Evolutionary conservation across 2,797 vertebrate species (phyloP), one percentile per base, ranked within the genome.

Genomic region (Selene dorsalis): DNA sequence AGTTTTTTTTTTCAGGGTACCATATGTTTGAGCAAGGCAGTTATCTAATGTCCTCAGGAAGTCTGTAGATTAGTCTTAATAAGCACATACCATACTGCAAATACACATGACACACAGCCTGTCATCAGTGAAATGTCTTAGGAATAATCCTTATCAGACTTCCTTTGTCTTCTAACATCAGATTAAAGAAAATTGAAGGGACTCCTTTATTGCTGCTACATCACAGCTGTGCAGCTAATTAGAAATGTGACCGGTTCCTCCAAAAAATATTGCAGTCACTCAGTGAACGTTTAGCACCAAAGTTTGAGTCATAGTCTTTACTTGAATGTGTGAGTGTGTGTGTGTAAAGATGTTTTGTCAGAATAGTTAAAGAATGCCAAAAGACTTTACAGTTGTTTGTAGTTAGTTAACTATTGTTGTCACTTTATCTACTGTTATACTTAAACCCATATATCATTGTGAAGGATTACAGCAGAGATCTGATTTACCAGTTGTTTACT

Each of bases 201-300:
- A 76, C 65, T 88, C 57, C 68, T 88, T 92, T 91, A 90, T 96
- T 94, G 93, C 93, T 88, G 92, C 94, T 94, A 93, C 93, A 91
- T 93, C 79, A 81, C 92, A 94, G 94, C 94, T 96, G 96, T 89
- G 88, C 91, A 85, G 93, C 94, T 97, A 96, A 97, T 97, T 96
- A 95, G 95, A 95, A 96, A 96, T 95, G 94, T 95, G 95, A 95
- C 90, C 86, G 83, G 71, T 83, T 94, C 93, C 93, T 93, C 90
- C 93, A 94, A 95, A 89, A 92, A 90, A 89, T 86, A 92, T 90
- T 93, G 93, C 91, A 88, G 90, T 90, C 86, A 83, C 79, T 78
- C 81, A 88, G 85, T 65, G 60, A 81, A 78, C 65, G 69, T 72
- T 86, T 56, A 73, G 52, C 61, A 55, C 38, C 72, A 56, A 20